Evolutionary conservation across 1,140 invertebrate species (phyloP).

Genomic region (Drosophila grimshawi): DNA sequence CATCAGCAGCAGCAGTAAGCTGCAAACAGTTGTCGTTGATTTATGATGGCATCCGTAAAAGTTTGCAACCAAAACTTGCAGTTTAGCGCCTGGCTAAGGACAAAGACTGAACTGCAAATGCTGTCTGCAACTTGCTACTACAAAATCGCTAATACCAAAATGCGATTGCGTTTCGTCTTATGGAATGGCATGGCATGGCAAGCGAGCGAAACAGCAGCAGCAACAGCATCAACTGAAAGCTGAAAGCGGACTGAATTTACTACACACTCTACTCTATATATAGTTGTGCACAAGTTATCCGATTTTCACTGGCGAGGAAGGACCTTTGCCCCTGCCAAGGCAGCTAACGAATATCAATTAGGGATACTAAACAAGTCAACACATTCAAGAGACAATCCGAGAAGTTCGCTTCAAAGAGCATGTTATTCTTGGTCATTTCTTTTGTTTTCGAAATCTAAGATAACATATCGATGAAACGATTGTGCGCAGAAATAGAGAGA

Average conservation of each 20-base stretch:
- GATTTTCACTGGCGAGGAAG: conserved; percentile 13
- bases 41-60: conserved; percentile 69
- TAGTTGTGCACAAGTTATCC: conserved; percentile 26
- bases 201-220: conserved; percentile 8
- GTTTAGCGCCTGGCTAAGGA: conserved; percentile 73
- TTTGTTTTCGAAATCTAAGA: not conserved
- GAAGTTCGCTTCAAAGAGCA: conserved; percentile 8
- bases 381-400: conserved; percentile 2
- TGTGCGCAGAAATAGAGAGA: not conserved
- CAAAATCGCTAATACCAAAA: conserved; percentile 1
- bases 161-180: conserved; percentile 21
- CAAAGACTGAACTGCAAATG: conserved; percentile 66
- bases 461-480: not conserved
- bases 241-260: no score
- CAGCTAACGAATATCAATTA: not conserved
- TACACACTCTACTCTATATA: not conserved
- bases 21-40: conserved; percentile 59
- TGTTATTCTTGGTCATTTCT: not conserved
- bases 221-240: not conserved
- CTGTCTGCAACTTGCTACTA: conserved; percentile 34
- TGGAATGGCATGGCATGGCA: not conserved
- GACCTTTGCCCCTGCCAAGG: not conserved
- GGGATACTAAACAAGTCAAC: conserved; percentile 7
- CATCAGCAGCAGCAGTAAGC: not conserved
- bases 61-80: conserved; percentile 64